Conservation (phyloP, 2,888 invertebrate species). For the Drosophila greeni region DNA sequence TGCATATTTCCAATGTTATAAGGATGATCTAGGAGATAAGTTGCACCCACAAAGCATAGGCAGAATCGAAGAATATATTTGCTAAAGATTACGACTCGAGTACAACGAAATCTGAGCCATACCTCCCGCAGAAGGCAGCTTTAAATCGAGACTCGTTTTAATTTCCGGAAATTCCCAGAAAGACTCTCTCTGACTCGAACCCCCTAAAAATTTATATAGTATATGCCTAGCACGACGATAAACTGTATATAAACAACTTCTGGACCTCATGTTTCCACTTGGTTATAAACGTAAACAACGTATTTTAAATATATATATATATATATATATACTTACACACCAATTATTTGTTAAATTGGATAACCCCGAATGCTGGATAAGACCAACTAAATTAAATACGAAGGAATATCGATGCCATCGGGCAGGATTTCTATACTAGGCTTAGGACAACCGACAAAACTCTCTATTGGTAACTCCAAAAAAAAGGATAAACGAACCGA, state of each 20-base stretch:
- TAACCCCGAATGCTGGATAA: slow-evolving; percentile 65
- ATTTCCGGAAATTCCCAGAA: neutral
- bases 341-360: slow-evolving; percentile 56
- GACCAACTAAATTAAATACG: slow-evolving; percentile 68
- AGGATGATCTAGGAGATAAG: slow-evolving; percentile 25
- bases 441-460: slow-evolving; percentile 7
- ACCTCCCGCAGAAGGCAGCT: slow-evolving; percentile 26
- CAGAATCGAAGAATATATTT: slow-evolving; percentile 26
- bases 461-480: slow-evolving; percentile 29
- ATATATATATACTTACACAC: slow-evolving; percentile 29
- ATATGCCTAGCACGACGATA: slow-evolving; percentile 29
- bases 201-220: slow-evolving; percentile 16
- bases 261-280: slow-evolving; percentile 71
- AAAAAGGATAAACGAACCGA: slow-evolving; percentile 26
- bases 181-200: neutral
- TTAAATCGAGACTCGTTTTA: slow-evolving; percentile 24
- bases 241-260: slow-evolving; percentile 60
- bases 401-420: slow-evolving; percentile 39
- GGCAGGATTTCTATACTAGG: slow-evolving; percentile 34
- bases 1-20: slow-evolving; percentile 27
- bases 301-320: slow-evolving; percentile 36
- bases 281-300: slow-evolving; percentile 33
- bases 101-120: slow-evolving; percentile 57
- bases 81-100: slow-evolving; percentile 28
- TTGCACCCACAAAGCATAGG: slow-evolving; percentile 19